Percentiles rank a stretch among this genome's conserved stretches.
Conservation (phyloP, 2,888 invertebrate genomes). For the Drosophila yooni region DNA sequence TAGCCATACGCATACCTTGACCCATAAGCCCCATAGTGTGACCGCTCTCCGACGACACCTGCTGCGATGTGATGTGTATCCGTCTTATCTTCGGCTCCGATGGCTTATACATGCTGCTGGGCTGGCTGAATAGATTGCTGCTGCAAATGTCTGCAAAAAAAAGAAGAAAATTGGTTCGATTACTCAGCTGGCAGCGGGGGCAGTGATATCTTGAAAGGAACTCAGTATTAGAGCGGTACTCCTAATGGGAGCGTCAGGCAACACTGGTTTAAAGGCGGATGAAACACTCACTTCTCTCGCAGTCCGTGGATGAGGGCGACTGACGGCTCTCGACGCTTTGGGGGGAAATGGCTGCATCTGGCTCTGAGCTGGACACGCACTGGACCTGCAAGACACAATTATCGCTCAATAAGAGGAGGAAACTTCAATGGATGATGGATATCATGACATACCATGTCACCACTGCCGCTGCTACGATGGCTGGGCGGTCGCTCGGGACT, state of each 20-base stretch:
- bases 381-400: conserved; percentile 90
- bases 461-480: conserved; percentile 84
- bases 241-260: neutral
- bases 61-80: conserved; percentile 75
- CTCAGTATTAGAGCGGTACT: neutral
- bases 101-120: conserved; percentile 83
- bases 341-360: conserved; percentile 88
- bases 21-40: conserved; percentile 46
- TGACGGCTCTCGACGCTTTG: conserved; percentile 83
- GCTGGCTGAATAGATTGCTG: conserved; percentile 69
- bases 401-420: neutral
- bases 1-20: conserved; percentile 72
- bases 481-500: conserved; percentile 86
- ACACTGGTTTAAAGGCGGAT: neutral
- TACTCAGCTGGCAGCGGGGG: neutral
- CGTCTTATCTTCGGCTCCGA: conserved; percentile 84
- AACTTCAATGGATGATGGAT: neutral
- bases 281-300: conserved; percentile 81
- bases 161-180: neutral
- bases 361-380: conserved; percentile 94
- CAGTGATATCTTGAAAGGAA: neutral
- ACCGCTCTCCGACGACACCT: conserved; percentile 75
- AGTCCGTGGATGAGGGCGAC: conserved; percentile 84
- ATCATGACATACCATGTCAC: conserved; percentile 83
- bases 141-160: conserved; percentile 53